A percentile compares a stretch with the other conserved stretches of the same genome.
These are phyloP conservation scores for Brachyopa scutellaris DNA, from an alignment of 2,888 invertebrate species.

Conservation along the genomic window DNA sequence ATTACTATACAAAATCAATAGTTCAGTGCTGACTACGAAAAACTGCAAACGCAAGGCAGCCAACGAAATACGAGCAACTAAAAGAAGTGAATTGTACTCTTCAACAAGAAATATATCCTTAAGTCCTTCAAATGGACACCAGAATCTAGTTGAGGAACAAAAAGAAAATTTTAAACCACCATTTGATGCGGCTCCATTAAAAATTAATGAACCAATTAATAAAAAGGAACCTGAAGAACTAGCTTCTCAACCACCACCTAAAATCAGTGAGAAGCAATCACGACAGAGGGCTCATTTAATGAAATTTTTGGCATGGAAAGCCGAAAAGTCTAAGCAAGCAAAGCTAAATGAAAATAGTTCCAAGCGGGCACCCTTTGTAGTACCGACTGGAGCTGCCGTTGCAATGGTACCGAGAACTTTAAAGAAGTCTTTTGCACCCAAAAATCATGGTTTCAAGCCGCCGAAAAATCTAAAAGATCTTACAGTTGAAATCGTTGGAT, in stretches of 20 bases:
- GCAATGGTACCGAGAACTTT: neutral
- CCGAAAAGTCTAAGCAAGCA: slow-evolving; percentile 61
- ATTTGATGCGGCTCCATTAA: neutral
- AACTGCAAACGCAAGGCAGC: slow-evolving; percentile 12
- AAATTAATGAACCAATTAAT: neutral
- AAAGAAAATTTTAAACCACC: slow-evolving; percentile 27
- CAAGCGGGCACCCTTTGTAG: slow-evolving; percentile 69
- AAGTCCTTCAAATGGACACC: neutral
- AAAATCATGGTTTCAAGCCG: slow-evolving; percentile 62
- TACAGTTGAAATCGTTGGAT: neutral
- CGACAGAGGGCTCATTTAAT: slow-evolving; percentile 71
- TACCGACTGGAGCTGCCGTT: slow-evolving; percentile 39
- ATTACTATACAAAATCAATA: slow-evolving; percentile 36
- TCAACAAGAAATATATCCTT: slow-evolving; percentile 38
- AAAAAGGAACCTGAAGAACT: neutral
- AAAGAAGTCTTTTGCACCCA: slow-evolving; percentile 66
- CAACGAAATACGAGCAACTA: slow-evolving; percentile 18
- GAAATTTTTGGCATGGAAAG: slow-evolving; percentile 73
- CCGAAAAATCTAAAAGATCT: slow-evolving; percentile 66
- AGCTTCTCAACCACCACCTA: neutral
- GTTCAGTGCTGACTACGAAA: slow-evolving; percentile 6
- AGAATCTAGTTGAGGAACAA: neutral
- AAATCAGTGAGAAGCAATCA: slow-evolving; percentile 15
- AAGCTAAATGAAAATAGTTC: slow-evolving; percentile 22
- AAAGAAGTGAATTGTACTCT: slow-evolving; percentile 38